A percentile compares a stretch with the other conserved stretches of the same genome.
Evolutionary conservation across 2,113 vertebrate species (phyloP).

Genomic region (Aegotheles bennettii): DNA sequence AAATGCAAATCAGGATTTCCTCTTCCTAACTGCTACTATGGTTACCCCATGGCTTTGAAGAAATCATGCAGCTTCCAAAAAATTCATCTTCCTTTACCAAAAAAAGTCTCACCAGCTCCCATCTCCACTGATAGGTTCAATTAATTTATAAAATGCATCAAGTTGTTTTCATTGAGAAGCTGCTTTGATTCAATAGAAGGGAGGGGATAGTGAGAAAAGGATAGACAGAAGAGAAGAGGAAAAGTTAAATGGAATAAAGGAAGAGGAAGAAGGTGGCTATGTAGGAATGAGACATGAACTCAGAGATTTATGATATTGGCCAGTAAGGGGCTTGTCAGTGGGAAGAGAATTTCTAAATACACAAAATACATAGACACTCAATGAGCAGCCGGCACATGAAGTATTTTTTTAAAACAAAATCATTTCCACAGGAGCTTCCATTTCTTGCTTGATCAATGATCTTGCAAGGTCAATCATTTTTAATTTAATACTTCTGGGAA

Average conservation of each 20-base stretch:
- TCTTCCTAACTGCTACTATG: slow-evolving; percentile 8
- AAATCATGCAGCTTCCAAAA: neutral
- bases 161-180: neutral
- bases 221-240: neutral
- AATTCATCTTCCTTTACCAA: neutral
- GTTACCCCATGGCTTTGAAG: neutral
- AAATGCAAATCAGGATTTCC: neutral
- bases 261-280: neutral
- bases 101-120: neutral
- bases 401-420: slow-evolving; percentile 26
- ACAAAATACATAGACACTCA: neutral
- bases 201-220: neutral
- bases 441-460: slow-evolving; percentile 63
- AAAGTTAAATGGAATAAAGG: neutral
- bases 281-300: neutral
- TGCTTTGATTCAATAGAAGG: neutral
- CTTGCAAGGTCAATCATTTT: slow-evolving; percentile 65
- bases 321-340: neutral
- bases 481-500: slow-evolving; percentile 76
- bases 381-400: neutral
- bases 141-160: neutral
- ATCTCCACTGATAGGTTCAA: neutral
- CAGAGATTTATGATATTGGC: neutral
- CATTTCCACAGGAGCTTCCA: slow-evolving; percentile 15
- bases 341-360: neutral